These are phyloP conservation scores for Rhea pennata DNA, from an alignment of 2,113 vertebrate genomes.

Conservation along the genomic window DNA sequence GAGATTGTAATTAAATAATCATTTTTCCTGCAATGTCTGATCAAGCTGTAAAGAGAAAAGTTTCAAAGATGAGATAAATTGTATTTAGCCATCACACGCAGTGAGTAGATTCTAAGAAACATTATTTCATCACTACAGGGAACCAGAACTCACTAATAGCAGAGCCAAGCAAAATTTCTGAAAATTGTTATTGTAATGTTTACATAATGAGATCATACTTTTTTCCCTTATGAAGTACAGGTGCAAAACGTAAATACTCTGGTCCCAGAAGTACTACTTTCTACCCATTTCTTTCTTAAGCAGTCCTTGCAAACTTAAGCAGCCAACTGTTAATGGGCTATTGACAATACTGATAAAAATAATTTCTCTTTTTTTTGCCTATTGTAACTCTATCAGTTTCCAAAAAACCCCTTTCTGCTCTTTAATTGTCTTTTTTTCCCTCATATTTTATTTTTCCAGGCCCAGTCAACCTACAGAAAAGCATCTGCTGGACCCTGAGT, in stretches of 20 bases:
- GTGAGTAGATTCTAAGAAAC: constrained; percentile 72
- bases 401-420: not conserved
- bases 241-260: constrained; percentile 71
- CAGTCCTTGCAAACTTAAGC: constrained; percentile 2
- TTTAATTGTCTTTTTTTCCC: not conserved
- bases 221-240: constrained; percentile 78
- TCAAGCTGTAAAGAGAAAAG: not conserved
- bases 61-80: constrained; percentile 45
- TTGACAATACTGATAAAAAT: not conserved
- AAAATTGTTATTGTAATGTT: constrained; percentile 78
- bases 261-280: constrained; percentile 56
- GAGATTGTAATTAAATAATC: not conserved
- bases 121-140: constrained; percentile 70
- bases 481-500: constrained; percentile 51
- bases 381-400: not conserved
- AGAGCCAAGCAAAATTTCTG: constrained; percentile 78
- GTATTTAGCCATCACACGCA: constrained; percentile 41
- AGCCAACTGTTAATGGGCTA: constrained; percentile 7
- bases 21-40: not conserved
- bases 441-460: not conserved
- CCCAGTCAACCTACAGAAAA: constrained; percentile 19
- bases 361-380: not conserved
- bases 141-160: constrained; percentile 51
- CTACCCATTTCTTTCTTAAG: constrained; percentile 55
- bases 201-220: constrained; percentile 78